These are phyloP conservation scores for Ceratotherium simum DNA, from an alignment of 2,113 vertebrate species.

Conservation along the genomic window DNA sequence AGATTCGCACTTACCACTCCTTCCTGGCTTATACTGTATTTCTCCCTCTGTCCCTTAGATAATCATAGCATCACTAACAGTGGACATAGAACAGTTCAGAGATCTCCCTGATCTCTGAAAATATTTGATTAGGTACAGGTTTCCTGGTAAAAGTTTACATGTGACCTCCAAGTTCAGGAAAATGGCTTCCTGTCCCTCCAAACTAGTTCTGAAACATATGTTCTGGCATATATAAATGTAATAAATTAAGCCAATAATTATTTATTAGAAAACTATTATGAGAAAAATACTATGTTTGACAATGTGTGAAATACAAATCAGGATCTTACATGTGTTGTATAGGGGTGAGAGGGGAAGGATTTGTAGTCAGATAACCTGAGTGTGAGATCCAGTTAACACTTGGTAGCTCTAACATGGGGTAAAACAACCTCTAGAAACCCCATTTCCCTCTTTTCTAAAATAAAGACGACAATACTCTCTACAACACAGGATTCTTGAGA, in stretches of 20 bases:
- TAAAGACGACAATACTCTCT: neutral
- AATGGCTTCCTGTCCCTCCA: neutral
- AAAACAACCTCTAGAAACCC: neutral
- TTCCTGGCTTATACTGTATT: neutral
- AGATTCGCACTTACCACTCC: neutral
- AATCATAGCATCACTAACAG: neutral
- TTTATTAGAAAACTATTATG: neutral
- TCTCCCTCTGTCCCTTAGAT: neutral
- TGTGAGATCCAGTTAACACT: neutral
- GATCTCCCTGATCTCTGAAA: neutral
- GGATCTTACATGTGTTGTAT: neutral
- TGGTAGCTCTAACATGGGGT: neutral
- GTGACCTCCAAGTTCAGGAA: neutral
- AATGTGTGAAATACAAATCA: slow-evolving; percentile 18
- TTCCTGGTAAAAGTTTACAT: neutral
- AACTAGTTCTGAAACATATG: neutral
- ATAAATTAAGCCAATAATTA: neutral
- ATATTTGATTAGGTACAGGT: neutral
- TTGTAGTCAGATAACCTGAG: neutral
- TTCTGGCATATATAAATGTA: neutral
- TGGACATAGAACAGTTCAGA: neutral
- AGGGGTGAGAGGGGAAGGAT: neutral
- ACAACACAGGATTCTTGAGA: neutral
- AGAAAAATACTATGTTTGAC: neutral
- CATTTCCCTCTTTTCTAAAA: slow-evolving; percentile 15